These are phyloP conservation scores for Agonopterix subpropinquella DNA, from an alignment of 2,888 invertebrate species.

Conservation along the genomic window DNA sequence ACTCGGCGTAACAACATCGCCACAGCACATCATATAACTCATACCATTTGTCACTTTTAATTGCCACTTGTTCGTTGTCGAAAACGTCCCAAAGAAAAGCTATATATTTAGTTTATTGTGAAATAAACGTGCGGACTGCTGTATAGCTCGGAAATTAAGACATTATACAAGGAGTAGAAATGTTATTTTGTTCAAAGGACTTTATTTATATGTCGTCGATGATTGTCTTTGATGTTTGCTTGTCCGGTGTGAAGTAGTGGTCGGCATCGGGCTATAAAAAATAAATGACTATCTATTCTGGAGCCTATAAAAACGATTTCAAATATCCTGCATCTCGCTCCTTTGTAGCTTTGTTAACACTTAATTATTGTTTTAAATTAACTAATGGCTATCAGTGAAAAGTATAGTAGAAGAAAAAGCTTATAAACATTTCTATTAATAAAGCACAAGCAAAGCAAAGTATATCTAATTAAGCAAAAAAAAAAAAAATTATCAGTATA, in stretches of 20 bases:
- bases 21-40: conserved; percentile 42
- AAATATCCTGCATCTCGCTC: neutral
- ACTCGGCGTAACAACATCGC: conserved; percentile 39
- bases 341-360: no score
- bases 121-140: conserved; percentile 42
- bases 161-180: conserved; percentile 36
- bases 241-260: conserved; percentile 21
- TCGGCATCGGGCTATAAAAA: conserved; percentile 30
- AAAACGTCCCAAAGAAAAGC: conserved; percentile 50
- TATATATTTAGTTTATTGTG: conserved; percentile 70
- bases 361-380: no score
- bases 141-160: conserved; percentile 42
- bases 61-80: conserved; percentile 67
- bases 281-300: conserved; percentile 35
- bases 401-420: no score
- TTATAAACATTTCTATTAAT: no score
- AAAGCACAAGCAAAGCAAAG: no score
- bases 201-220: conserved; percentile 39
- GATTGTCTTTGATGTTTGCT: conserved; percentile 36
- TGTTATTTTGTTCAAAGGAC: conserved; percentile 45
- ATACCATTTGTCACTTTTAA: conserved; percentile 74
- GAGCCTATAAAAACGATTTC: conserved; percentile 7
- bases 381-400: no score
- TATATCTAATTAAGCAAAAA: no score
- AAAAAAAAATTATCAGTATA: no score